These are phyloP conservation scores for Brachionus calyciflorus DNA, from an alignment of 1,140 invertebrate genomes.

Conservation along the genomic window DNA sequence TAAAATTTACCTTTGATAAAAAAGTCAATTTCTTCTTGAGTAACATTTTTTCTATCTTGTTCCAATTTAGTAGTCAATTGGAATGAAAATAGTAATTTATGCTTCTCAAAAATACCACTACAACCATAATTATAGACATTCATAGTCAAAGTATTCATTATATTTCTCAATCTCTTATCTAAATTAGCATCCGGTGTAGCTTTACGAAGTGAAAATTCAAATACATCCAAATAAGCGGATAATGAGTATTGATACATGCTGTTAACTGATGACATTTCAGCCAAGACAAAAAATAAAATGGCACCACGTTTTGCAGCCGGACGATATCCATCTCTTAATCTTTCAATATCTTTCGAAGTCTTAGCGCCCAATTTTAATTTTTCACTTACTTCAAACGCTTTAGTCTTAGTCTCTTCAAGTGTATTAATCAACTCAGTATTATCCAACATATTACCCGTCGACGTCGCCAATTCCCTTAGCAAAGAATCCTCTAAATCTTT, in stretches of 20 bases:
- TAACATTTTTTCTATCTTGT: slow-evolving; percentile 66
- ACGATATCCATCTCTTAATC: slow-evolving; percentile 74
- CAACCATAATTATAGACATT: slow-evolving; percentile 84
- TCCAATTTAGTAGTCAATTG: slow-evolving; percentile 80
- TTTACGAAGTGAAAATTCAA: slow-evolving; percentile 73
- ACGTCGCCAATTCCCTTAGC: slow-evolving; percentile 74
- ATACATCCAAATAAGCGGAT: slow-evolving; percentile 72
- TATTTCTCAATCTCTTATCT: slow-evolving; percentile 71
- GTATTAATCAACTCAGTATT: slow-evolving; percentile 79
- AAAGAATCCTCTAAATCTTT: slow-evolving; percentile 77
- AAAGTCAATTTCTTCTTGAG: slow-evolving; percentile 76
- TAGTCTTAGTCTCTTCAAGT: slow-evolving; percentile 80
- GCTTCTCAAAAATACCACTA: slow-evolving; percentile 82
- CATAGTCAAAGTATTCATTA: slow-evolving; percentile 76
- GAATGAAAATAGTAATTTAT: slow-evolving; percentile 84
- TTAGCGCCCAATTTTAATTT: slow-evolving; percentile 65
- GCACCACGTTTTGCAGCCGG: slow-evolving; percentile 77
- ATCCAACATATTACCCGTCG: slow-evolving; percentile 83
- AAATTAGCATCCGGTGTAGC: slow-evolving; percentile 73
- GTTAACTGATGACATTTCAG: slow-evolving; percentile 79
- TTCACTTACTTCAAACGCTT: slow-evolving; percentile 67
- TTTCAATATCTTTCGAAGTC: slow-evolving; percentile 75
- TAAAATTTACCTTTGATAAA: slow-evolving; percentile 85
- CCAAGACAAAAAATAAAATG: slow-evolving; percentile 80
- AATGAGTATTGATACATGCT: slow-evolving; percentile 88